Percentiles rank a stretch among this genome's conserved stretches.
Conservation (phyloP, 1,140 invertebrate genomes). For the Drosophila sproati region DNA sequence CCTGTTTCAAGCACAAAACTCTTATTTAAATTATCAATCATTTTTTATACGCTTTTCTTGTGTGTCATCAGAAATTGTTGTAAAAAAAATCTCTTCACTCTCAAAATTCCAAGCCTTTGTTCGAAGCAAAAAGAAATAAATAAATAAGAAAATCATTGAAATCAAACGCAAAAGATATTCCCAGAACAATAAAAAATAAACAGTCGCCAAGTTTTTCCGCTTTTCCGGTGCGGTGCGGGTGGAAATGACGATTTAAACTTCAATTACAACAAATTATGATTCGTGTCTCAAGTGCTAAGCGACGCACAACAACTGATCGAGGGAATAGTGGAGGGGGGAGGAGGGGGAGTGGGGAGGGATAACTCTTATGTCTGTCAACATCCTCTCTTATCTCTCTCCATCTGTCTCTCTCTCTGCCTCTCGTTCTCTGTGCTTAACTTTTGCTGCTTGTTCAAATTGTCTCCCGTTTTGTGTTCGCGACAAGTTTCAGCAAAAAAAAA, state of each 20-base stretch:
- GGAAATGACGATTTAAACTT: constrained; percentile 66
- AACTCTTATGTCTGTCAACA: constrained; percentile 1
- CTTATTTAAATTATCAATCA: not conserved
- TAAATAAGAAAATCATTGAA: constrained; percentile 46
- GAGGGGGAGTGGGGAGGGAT: not conserved
- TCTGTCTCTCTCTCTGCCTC: not conserved
- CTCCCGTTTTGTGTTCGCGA: constrained; percentile 33
- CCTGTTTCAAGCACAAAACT: not conserved
- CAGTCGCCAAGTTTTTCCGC: constrained; percentile 49
- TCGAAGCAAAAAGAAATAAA: too few species aligned
- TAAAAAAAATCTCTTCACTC: too few species aligned
- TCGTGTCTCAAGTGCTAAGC: constrained; percentile 58
- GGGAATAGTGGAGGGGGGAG: not conserved
- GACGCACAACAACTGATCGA: constrained; percentile 14
- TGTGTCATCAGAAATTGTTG: too few species aligned
- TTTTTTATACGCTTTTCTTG: not conserved
- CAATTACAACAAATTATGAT: constrained; percentile 79
- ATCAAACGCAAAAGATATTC: constrained; percentile 41
- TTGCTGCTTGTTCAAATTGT: not conserved
- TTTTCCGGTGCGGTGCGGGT: not conserved
- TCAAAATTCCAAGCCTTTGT: not conserved
- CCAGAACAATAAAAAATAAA: not conserved
- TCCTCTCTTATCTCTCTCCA: too few species aligned
- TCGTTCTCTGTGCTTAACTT: constrained; percentile 11
- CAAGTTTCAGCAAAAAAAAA: constrained; percentile 48